A percentile compares a stretch with the other conserved stretches of the same genome.
These are phyloP conservation scores for Liparis tanakae DNA, from an alignment of 2,797 vertebrate genomes.

Conservation along the genomic window DNA sequence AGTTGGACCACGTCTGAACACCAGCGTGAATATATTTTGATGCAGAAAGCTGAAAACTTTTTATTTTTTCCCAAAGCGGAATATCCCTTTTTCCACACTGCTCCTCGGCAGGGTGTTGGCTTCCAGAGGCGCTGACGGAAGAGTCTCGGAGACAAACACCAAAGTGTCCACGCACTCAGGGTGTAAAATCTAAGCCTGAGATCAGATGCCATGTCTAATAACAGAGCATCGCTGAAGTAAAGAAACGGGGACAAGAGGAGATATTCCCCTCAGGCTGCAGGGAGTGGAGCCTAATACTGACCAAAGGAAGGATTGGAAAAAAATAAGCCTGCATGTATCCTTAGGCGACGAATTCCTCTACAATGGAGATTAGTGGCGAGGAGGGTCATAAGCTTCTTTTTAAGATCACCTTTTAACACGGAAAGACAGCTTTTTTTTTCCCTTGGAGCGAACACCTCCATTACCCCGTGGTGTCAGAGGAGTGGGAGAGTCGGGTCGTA, in stretches of 20 bases:
- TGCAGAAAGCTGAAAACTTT: slow-evolving; percentile 40
- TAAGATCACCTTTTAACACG: slow-evolving; percentile 70
- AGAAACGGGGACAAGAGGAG: slow-evolving; percentile 58
- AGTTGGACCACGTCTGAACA: slow-evolving; percentile 11
- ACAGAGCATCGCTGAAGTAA: slow-evolving; percentile 55
- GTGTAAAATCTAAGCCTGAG: slow-evolving; percentile 57
- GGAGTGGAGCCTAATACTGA: slow-evolving; percentile 70
- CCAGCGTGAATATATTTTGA: slow-evolving; percentile 14
- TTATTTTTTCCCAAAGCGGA: slow-evolving; percentile 24
- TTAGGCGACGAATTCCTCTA: slow-evolving; percentile 76
- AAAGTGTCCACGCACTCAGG: slow-evolving; percentile 53
- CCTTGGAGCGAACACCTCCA: slow-evolving; percentile 51
- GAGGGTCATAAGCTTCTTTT: slow-evolving; percentile 64
- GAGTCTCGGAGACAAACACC: slow-evolving; percentile 47
- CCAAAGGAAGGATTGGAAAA: slow-evolving; percentile 78
- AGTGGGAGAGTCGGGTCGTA: slow-evolving; percentile 21
- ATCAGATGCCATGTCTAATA: slow-evolving; percentile 68
- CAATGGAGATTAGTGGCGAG: slow-evolving; percentile 72
- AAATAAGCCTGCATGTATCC: slow-evolving; percentile 76
- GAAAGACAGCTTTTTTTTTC: slow-evolving; percentile 22
- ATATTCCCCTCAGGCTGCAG: slow-evolving; percentile 63
- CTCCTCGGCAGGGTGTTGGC: slow-evolving; percentile 27
- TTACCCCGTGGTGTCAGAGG: slow-evolving; percentile 51
- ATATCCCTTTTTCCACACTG: slow-evolving; percentile 54
- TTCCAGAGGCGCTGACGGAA: slow-evolving; percentile 37